Base-by-base conservation (phyloP, 2,797 vertebrate genomes). In the Xyrichtys novacula region DNA sequence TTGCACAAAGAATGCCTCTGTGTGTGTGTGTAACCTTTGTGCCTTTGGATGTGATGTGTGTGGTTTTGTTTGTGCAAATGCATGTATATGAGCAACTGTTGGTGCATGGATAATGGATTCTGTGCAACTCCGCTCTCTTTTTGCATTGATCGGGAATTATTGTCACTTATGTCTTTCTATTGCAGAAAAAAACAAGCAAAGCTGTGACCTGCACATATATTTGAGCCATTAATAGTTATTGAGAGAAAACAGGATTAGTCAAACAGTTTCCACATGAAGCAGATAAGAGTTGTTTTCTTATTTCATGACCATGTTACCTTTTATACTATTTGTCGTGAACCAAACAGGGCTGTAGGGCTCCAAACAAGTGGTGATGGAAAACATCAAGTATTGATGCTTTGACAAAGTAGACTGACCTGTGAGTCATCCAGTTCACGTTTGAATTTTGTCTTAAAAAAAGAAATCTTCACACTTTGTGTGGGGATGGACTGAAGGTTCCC, bases 21-120 rank as follows among this genome's bases (percentile, higher is more conserved):
- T 42, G 56, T 57, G 52, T 42, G 48, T 60, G 44, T 54, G 42
- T 63, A 57, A 74, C 64, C 71, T 67, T 53, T 66, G 48, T 54
- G 70, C 16, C 22, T 65, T 42, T 60, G 42, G 19, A 34, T 2
- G 3, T n/a, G n/a, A n/a, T 54, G 49, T 34, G 17, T 10, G 0
- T 22, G n/a, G 9, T 7, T 38, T 0, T 46, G 22, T 54, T 9
- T 49, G 20, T 55, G 32, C 3, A 39, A 23, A 39, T 40, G 8
- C 6, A 6, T 7, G 1, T 54, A 23, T 31, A 2, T 43, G 47
- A 25, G 26, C 4, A 38, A 22, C 22, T 55, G 25, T 44, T 11
- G 16, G 38, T 19, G 34, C 17, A 20, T 59, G 23, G 23, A 46
- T 15, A 60, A 25, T 29, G 15, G 53, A 58, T 44, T 43, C n/a